phyloP scores from a whole-genome alignment of 2,888 invertebrate species.

The Hydriomena furcata region DNA sequence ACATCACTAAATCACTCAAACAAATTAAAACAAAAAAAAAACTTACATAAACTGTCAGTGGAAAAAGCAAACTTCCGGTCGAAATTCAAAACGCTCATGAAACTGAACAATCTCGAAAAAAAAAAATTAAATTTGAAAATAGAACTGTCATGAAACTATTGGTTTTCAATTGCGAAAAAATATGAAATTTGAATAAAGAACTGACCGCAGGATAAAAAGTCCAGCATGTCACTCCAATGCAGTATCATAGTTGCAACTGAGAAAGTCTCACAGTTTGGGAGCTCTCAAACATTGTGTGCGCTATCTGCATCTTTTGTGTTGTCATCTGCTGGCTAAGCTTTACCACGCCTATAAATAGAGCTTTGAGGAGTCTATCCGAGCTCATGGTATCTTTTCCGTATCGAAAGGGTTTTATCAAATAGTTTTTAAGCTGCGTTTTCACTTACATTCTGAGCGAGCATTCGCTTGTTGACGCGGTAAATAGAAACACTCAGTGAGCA shows the following conservation, averaged over 20 bases:
- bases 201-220: conserved; percentile 76
- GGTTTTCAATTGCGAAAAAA: not conserved
- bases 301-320: conserved; percentile 57
- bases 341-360: conserved; percentile 24
- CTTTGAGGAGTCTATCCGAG: conserved; percentile 19
- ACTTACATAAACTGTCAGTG: conserved; percentile 7
- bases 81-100: too few relatives aligned
- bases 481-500: too few relatives aligned
- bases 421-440: conserved; percentile 1
- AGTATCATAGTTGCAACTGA: conserved; percentile 78
- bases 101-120: too few relatives aligned
- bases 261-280: conserved; percentile 58
- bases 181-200: conserved; percentile 42
- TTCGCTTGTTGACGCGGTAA: too few relatives aligned
- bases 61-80: not conserved
- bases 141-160: too few relatives aligned
- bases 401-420: not conserved
- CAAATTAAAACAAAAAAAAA: conserved; percentile 2
- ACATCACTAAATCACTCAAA: conserved; percentile 4
- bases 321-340: conserved; percentile 32
- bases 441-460: too few relatives aligned
- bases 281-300: conserved; percentile 57
- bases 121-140: not conserved
- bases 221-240: conserved; percentile 80
- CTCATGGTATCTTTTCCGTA: conserved; percentile 11